Percentiles rank a stretch among this genome's conserved stretches.
Evolutionary conservation across 2,797 vertebrate species (phyloP).

Genomic region (Pithecia hirsuta): DNA sequence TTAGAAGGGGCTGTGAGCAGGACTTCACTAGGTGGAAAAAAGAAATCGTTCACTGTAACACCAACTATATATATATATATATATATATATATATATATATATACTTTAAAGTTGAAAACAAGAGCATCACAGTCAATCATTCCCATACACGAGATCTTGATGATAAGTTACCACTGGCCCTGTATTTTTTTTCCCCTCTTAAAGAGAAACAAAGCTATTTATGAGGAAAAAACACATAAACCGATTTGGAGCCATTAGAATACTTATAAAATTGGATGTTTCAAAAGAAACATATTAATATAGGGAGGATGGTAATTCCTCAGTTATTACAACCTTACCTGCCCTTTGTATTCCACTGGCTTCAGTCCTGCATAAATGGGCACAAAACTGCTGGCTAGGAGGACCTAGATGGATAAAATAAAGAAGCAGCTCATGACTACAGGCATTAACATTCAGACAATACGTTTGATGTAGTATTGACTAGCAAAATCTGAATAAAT

Average conservation of each 20-base stretch:
- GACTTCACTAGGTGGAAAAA: too few relatives aligned
- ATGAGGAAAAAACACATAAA: not conserved
- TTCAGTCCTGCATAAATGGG: conserved; percentile 92
- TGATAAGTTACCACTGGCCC: accelerated
- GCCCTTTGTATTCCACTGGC: conserved; percentile 90
- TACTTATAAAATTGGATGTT: accelerated
- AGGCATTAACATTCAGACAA: not conserved
- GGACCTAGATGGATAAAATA: conserved; percentile 83
- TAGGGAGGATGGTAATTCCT: accelerated
- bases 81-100: too few relatives aligned
- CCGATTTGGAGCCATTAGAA: not conserved
- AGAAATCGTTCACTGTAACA: not conserved
- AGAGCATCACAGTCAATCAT: not conserved
- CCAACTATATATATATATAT: not conserved
- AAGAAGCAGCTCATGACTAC: accelerated
- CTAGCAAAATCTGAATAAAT: not conserved
- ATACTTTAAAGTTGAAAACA: not conserved
- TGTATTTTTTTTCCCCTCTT: not conserved
- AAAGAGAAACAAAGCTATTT: not conserved
- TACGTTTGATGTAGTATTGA: not conserved
- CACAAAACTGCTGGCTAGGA: conserved; percentile 94
- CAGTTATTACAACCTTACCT: conserved; percentile 85
- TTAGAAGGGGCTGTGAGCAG: not conserved
- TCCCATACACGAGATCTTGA: not conserved
- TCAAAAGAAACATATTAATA: accelerated